Evolutionary conservation across 2,113 vertebrate genomes (phyloP), one percentile per base, ranked within the genome.

Genomic region (Solea senegalensis): DNA sequence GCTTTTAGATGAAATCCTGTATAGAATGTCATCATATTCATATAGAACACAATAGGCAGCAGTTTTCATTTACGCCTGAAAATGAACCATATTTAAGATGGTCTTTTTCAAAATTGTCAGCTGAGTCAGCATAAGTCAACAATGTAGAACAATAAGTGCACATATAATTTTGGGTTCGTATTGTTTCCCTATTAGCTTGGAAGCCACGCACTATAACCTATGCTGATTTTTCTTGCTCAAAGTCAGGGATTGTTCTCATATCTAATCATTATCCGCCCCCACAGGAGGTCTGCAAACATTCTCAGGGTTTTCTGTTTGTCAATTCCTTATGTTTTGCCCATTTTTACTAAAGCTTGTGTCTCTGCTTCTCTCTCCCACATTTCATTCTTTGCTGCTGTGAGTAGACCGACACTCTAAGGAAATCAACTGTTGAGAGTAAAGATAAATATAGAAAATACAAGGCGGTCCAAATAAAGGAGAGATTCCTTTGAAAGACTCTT

Each of bases 391-490:
- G 57, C 74, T 62, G 45, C 64, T 44, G 16, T 12, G 54, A 80
- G 78, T 63, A 65, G 60, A 46, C 71, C n/a, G 52, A 62, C 82
- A 79, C 82, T 88, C 71, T 57, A 69, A 87, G 71, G 65, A 84
- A 82, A 89, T 89, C 87, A 85, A 88, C 86, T 88, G 89, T 88
- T 74, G 56, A 64, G 84, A 79, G 80, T 86, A 75, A 76, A 81
- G 82, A 88, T 80, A 80, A 76, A 90, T 85, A 76, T 85, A 74
- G 78, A 72, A 88, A 76, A 53, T 60, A 78, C 78, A 81, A 15
- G 21, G 59, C 16, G 14, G 61, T 71, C 71, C 69, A 80, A 85
- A 75, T 86, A 88, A 86, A 81, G 62, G 62, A 75, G 48, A 52
- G 51, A 45, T 65, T 78, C 59, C 57, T 56, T 75, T 78, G 80